Conservation (phyloP, 2,888 invertebrate species). For the Villa cingulata region DNA sequence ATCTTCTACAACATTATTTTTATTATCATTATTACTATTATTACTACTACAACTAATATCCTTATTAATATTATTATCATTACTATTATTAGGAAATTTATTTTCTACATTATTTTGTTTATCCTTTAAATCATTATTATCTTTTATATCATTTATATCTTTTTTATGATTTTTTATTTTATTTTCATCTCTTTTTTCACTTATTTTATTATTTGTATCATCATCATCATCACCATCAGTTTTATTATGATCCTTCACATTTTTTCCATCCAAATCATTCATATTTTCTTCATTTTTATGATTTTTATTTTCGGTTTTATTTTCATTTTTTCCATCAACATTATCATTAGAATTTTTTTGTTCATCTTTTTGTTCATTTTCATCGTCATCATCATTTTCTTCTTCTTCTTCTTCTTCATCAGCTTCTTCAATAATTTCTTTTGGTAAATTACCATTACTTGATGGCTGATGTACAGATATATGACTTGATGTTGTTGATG, state of each 20-base stretch:
- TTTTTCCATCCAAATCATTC: background rate
- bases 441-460: slow-evolving; percentile 21
- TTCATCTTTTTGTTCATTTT: background rate
- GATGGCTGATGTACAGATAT: slow-evolving; percentile 17
- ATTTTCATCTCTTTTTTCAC: background rate
- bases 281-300: background rate
- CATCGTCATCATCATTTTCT: slow-evolving; percentile 1
- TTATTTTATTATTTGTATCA: background rate
- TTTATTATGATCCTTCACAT: background rate
- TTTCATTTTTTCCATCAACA: slow-evolving; percentile 3
- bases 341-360: background rate
- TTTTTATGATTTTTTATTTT: background rate
- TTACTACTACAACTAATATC: too few relatives aligned
- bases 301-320: background rate
- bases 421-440: slow-evolving; percentile 6
- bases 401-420: slow-evolving; percentile 5
- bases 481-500: slow-evolving; percentile 13
- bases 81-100: too few relatives aligned
- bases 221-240: background rate
- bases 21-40: too few relatives aligned
- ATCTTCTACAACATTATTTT: background rate
- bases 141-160: background rate
- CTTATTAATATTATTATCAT: too few relatives aligned
- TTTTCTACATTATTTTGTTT: background rate
- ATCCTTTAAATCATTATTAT: background rate